phyloP scores from a whole-genome alignment of 2,888 invertebrate genomes.

The Phytoseiulus persimilis region DNA sequence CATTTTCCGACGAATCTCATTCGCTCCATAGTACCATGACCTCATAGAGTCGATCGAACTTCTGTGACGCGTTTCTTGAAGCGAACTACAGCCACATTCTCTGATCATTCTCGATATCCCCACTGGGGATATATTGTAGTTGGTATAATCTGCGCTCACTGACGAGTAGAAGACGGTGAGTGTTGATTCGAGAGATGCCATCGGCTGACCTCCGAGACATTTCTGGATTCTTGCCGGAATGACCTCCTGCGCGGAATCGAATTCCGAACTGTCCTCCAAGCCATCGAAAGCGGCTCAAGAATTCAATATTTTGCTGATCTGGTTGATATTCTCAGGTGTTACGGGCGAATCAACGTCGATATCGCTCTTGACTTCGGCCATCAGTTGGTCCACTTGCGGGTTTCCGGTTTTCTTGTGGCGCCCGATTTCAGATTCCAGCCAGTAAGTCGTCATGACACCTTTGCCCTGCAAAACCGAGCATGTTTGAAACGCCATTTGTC shows the following conservation, averaged over 20 bases:
- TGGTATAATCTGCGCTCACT: too few species aligned
- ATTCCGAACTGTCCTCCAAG: not conserved
- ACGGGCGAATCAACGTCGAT: not conserved
- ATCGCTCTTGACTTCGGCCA: not conserved
- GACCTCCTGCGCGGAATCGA: not conserved
- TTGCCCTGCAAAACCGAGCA: constrained; percentile 46
- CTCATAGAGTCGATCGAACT: too few species aligned
- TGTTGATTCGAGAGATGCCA: too few species aligned
- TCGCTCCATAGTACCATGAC: too few species aligned
- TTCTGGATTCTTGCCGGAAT: not conserved
- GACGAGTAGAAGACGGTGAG: too few species aligned
- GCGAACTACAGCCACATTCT: too few species aligned
- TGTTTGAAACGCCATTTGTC: not conserved
- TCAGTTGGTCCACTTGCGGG: constrained; percentile 15
- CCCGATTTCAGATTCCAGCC: constrained; percentile 46
- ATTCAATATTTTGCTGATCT: constrained; percentile 18
- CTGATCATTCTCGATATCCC: too few species aligned
- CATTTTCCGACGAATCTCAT: too few species aligned
- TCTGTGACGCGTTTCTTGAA: too few species aligned
- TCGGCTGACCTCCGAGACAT: not conserved
- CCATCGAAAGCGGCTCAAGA: not conserved
- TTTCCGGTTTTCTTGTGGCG: constrained; percentile 12
- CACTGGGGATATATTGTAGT: too few species aligned
- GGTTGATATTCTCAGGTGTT: not conserved
- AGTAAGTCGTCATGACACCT: constrained; percentile 48